phyloP scores from a whole-genome alignment of 2,797 vertebrate genomes.

The Anas bahamensis region DNA sequence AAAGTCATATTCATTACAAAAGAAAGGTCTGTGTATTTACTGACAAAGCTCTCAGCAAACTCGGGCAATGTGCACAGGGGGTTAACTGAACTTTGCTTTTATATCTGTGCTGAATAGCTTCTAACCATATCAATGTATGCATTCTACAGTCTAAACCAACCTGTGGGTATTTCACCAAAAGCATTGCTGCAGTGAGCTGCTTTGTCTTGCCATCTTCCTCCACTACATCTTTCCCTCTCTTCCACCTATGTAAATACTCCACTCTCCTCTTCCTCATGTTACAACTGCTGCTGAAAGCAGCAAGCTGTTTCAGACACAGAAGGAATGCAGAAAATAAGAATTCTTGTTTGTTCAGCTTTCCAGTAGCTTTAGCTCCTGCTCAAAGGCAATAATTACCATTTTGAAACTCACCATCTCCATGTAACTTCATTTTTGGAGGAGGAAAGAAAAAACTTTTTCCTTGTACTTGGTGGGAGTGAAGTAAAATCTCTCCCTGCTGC shows the following conservation, averaged over 20 bases:
- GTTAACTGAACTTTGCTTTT: conserved; percentile 10
- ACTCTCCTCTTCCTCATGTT: neutral
- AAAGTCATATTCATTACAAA: neutral
- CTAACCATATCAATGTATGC: neutral
- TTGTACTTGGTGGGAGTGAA: neutral
- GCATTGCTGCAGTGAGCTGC: neutral
- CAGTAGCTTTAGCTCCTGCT: neutral
- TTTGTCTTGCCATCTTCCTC: neutral
- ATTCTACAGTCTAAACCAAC: neutral
- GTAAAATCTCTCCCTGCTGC: neutral
- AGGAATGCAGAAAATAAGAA: neutral
- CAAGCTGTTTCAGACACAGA: neutral
- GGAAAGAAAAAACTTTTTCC: neutral
- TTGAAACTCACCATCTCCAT: neutral
- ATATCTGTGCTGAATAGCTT: neutral
- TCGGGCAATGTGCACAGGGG: neutral
- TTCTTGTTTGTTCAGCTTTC: neutral
- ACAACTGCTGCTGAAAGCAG: neutral
- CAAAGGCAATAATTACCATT: neutral
- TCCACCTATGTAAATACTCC: neutral
- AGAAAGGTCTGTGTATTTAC: neutral
- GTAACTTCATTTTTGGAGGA: neutral
- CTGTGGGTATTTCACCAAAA: neutral
- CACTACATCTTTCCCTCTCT: neutral
- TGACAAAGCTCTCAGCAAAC: neutral